Base-by-base conservation (phyloP, 2,113 vertebrate genomes). In the Loxodonta africana region DNA sequence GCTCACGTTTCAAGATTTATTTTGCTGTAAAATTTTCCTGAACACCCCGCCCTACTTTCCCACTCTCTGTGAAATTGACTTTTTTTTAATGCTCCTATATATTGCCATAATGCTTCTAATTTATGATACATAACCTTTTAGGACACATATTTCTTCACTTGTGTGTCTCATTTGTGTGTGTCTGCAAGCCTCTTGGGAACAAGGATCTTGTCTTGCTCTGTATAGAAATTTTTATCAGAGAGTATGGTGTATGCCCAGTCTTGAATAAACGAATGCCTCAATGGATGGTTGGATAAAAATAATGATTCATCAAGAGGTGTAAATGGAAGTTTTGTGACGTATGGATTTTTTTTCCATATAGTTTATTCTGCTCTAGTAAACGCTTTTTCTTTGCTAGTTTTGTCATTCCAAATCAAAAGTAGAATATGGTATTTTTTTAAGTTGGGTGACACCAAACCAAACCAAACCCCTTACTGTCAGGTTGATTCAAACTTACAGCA, bases 321-420 rank as follows among this genome's bases (percentile, higher is more conserved):
- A 88, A 44, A 25, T 83, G 37, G 65, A 94, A 63, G 25, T 41
- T 84, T 94, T 91, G 33, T 91, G n/a, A 91, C 53, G 41, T 57
- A 12, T 77, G 20, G 4, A 74, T 74, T 74, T 93, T 57, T 60
- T 89, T 44, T 46, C n/a, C 74, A 33, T 91, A 48, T 80, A 14
- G 15, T 30, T 14, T 65, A 86, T 77, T 93, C 91, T 82, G 4
- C 11, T 78, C n/a, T 71, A 88, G 44, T 37, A 62, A 44, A 53
- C 90, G 71, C 65, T 89, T 90, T 89, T 84, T 80, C 23, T 90
- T 84, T 94, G 5, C 10, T 83, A 78, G 33, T 90, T 1, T 30
- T 88, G 6, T 88, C 8, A 74, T 85, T 84, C 1, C 10, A 95
- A 91, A 88, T 88, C 18, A 67, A 73, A 78, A 84, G 28, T 90